phyloP scores from a whole-genome alignment of 2,113 vertebrate species.

The Seriola aureovittata region DNA sequence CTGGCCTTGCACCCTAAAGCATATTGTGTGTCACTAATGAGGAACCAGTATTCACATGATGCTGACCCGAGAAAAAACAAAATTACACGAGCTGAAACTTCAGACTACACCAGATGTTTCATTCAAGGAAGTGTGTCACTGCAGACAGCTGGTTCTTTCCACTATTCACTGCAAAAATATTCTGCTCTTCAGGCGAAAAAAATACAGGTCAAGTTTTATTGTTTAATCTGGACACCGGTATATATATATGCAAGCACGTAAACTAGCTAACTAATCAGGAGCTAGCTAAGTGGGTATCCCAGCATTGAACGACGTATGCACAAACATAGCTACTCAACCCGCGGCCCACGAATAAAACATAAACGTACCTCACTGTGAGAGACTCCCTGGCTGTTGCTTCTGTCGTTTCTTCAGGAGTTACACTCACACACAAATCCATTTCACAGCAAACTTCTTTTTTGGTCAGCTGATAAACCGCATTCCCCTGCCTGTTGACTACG shows the following conservation, averaged over 20 bases:
- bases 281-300: not conserved
- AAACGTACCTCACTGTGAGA: slow-evolving; percentile 33
- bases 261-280: not conserved
- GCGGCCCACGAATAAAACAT: not conserved
- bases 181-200: too few species aligned
- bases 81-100: not conserved
- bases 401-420: not conserved
- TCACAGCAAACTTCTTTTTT: slow-evolving; percentile 11
- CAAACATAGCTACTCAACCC: not conserved
- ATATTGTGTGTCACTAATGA: slow-evolving; percentile 38
- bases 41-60: slow-evolving; percentile 67
- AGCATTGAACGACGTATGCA: fast-evolving
- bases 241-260: not conserved
- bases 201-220: too few species aligned
- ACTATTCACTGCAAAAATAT: not conserved
- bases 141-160: not conserved
- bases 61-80: slow-evolving; percentile 15
- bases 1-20: slow-evolving; percentile 37
- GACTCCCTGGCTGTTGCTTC: not conserved
- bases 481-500: fast-evolving
- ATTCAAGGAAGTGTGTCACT: not conserved
- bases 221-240: not conserved
- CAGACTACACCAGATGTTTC: not conserved
- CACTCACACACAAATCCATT: slow-evolving; percentile 10
- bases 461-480: slow-evolving; percentile 41